A percentile compares a stretch with the other conserved stretches of the same genome.
Evolutionary conservation across 2,797 vertebrate genomes (phyloP).

Genomic region (Danionella dracula): DNA sequence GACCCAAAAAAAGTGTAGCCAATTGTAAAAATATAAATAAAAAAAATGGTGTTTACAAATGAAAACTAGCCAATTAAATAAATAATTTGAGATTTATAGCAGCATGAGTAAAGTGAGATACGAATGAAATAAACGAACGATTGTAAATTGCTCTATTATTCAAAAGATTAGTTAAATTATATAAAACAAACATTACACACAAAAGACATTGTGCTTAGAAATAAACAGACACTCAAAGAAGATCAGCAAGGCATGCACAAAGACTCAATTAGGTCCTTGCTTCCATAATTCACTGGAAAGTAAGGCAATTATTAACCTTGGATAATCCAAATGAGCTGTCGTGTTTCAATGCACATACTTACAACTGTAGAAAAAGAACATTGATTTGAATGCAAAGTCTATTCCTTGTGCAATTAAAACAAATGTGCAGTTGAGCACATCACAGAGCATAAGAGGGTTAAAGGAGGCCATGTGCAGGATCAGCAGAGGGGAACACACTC

Average conservation of each 20-base stretch:
- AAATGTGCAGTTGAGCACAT: conserved; percentile 46
- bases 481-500: conserved; percentile 14
- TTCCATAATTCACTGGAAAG: conserved; percentile 25
- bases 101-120: too few relatives aligned
- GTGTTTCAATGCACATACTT: conserved; percentile 45
- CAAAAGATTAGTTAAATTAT: too few relatives aligned
- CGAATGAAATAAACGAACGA: too few relatives aligned
- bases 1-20: too few relatives aligned
- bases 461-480: conserved; percentile 28
- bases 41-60: too few relatives aligned
- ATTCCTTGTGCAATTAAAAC: conserved; percentile 52
- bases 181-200: too few relatives aligned
- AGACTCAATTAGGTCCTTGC: conserved; percentile 17
- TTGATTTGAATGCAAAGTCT: conserved; percentile 47
- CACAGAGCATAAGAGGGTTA: conserved; percentile 38
- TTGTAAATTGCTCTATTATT: too few relatives aligned
- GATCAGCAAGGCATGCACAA: neutral
- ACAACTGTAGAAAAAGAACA: conserved; percentile 40
- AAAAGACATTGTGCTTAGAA: too few relatives aligned
- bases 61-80: too few relatives aligned
- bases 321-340: conserved; percentile 52
- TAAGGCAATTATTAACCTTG: conserved; percentile 41
- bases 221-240: neutral
- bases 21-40: too few relatives aligned
- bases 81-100: too few relatives aligned